These are phyloP conservation scores for Crepidodera aurea DNA, from an alignment of 2,888 invertebrate genomes.

Conservation along the genomic window DNA sequence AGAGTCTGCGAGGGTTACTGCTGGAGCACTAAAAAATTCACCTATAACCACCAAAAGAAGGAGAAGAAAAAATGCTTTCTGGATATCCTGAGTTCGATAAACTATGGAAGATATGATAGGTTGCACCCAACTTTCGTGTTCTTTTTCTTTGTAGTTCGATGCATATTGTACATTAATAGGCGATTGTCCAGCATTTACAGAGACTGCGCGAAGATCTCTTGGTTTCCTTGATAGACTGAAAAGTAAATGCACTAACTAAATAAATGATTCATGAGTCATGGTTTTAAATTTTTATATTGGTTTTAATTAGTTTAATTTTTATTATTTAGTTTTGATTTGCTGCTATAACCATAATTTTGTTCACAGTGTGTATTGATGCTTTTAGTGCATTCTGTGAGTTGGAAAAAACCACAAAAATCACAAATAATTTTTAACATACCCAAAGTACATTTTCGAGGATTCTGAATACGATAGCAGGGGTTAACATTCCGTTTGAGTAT, in stretches of 20 bases:
- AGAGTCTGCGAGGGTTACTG: constrained; percentile 92
- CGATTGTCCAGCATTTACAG: constrained; percentile 67
- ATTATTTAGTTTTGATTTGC: too few relatives aligned
- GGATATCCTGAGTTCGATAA: constrained; percentile 88
- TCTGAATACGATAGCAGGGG: too few relatives aligned
- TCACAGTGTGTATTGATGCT: too few relatives aligned
- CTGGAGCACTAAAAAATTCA: constrained; percentile 97
- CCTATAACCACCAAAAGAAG: constrained; percentile 92
- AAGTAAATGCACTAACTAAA: constrained; percentile 45
- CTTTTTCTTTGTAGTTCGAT: constrained; percentile 74
- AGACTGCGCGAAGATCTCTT: constrained; percentile 25
- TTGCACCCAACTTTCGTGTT: constrained; percentile 81
- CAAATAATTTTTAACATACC: too few relatives aligned
- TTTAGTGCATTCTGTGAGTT: too few relatives aligned
- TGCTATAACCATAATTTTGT: too few relatives aligned
- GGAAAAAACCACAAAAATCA: too few relatives aligned
- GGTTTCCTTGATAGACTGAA: constrained; percentile 61
- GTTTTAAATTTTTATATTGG: too few relatives aligned
- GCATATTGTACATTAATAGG: constrained; percentile 81
- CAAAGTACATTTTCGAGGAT: too few relatives aligned
- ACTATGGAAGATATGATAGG: constrained; percentile 94
- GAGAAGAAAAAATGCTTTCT: constrained; percentile 94
- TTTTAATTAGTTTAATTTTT: too few relatives aligned
- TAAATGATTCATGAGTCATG: too few relatives aligned
- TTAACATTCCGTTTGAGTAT: too few relatives aligned